Evolutionary conservation across 1,140 invertebrate genomes (phyloP).

Genomic region (Pogonomyrmex californicus): DNA sequence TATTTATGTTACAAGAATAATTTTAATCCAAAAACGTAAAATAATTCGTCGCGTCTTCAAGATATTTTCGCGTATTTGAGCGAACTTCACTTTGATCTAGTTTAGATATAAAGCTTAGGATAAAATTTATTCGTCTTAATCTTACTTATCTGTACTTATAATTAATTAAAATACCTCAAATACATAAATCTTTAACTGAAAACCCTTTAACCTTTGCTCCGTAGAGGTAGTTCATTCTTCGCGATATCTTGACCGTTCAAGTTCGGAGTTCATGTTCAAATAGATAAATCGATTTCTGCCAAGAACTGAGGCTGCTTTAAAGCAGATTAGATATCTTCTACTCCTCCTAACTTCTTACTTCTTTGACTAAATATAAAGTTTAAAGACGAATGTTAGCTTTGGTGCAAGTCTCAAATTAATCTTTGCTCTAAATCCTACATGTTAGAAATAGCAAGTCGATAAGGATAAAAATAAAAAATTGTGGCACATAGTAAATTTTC

Average conservation of each 20-base stretch:
- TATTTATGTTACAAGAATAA: constrained; percentile 7
- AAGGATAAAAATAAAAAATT: constrained; percentile 1
- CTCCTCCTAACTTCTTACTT: constrained; percentile 32
- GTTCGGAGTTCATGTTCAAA: constrained; percentile 52
- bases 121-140: constrained; percentile 9
- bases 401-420: constrained; percentile 36
- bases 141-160: background rate
- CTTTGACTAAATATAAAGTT: constrained; percentile 45
- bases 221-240: constrained; percentile 15
- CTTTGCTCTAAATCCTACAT: constrained; percentile 5
- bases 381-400: constrained; percentile 22
- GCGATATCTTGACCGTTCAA: constrained; percentile 27
- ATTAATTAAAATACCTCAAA: constrained; percentile 18
- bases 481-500: background rate
- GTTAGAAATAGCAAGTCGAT: constrained; percentile 8
- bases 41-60: background rate
- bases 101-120: background rate
- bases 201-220: background rate
- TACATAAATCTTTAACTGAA: constrained; percentile 22
- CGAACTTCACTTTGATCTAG: background rate
- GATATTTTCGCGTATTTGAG: background rate
- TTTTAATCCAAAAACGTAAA: background rate
- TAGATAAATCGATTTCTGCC: constrained; percentile 51
- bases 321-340: constrained; percentile 45
- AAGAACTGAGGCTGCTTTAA: constrained; percentile 46